These are phyloP conservation scores for Dicrostonyx torquatus DNA, from an alignment of 2,797 vertebrate genomes.

Conservation along the genomic window DNA sequence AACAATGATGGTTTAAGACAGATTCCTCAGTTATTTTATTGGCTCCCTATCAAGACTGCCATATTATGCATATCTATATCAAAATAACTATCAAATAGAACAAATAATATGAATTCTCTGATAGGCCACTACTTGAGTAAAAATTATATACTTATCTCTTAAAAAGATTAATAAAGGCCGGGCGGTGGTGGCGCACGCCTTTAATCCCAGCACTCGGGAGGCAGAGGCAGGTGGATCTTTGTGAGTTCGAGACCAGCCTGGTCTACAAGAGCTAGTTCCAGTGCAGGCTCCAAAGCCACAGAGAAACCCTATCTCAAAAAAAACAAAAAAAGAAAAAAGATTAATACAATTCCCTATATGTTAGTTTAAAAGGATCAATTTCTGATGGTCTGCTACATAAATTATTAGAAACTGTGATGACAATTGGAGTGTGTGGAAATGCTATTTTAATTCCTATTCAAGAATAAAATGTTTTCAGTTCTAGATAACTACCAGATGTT, in stretches of 20 bases:
- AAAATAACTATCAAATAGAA: not conserved
- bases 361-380: not conserved
- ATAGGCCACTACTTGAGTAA: not conserved
- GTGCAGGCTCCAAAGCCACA: no score
- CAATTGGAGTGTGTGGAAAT: not conserved
- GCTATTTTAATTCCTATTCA: conserved; percentile 28
- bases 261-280: no score
- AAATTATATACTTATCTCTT: not conserved
- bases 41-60: not conserved
- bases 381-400: not conserved
- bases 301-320: no score
- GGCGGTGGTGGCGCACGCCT: no score
- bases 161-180: no score
- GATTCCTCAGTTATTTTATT: not conserved
- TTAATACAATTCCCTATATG: not conserved
- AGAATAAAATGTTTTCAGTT: not conserved
- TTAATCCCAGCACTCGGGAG: no score
- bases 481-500: not conserved
- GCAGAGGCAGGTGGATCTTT: no score
- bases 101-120: not conserved
- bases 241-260: no score
- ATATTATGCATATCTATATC: not conserved
- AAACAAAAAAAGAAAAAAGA: no score
- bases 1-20: not conserved
- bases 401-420: not conserved